Evolutionary conservation across 1,140 invertebrate species (phyloP).

Genomic region (Pseudoatta argentina): DNA sequence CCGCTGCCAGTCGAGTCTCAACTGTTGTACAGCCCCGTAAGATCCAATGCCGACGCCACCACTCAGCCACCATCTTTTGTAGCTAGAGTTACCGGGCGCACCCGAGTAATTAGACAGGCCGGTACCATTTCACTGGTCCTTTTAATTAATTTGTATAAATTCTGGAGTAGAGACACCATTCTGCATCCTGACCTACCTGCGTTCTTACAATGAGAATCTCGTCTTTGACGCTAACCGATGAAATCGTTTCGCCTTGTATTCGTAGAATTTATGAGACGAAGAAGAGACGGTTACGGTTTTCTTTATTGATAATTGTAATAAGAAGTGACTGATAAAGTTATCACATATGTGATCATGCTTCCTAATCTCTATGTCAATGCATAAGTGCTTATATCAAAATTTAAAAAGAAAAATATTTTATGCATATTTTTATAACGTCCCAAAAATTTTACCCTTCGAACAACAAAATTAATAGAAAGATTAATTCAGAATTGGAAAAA

Average conservation of each 20-base stretch:
- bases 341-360: neutral
- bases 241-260: neutral
- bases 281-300: neutral
- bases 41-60: conserved; percentile 65
- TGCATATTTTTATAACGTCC: no score
- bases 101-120: conserved; percentile 77
- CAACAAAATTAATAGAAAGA: no score
- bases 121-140: conserved; percentile 72
- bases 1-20: conserved; percentile 64
- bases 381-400: no score
- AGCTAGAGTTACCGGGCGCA: conserved; percentile 66
- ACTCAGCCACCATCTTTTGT: conserved; percentile 65
- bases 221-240: neutral
- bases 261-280: neutral
- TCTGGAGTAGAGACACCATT: conserved; percentile 29
- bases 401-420: no score
- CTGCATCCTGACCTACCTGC: conserved; percentile 20
- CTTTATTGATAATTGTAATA: neutral
- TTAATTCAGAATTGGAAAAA: neutral
- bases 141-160: conserved; percentile 81
- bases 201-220: neutral
- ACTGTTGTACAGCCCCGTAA: conserved; percentile 64
- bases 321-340: neutral
- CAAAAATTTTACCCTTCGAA: no score
- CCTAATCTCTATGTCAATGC: no score